Conservation (phyloP, 2,113 vertebrate genomes). For the Tupaia tana region DNA sequence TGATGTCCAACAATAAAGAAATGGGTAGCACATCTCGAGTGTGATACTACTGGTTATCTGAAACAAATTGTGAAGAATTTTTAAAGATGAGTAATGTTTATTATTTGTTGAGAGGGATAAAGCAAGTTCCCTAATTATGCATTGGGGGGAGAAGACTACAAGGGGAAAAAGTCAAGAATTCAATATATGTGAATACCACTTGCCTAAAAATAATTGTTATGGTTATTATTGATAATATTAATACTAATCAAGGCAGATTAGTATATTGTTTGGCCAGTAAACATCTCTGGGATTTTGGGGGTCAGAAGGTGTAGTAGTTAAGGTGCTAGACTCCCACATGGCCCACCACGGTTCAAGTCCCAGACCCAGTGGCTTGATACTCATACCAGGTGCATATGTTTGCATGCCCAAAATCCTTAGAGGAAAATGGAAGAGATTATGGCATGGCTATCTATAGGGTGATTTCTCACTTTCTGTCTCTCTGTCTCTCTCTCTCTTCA, state of each 20-base stretch:
- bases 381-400: too few species aligned
- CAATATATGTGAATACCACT: background rate
- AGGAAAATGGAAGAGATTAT: too few species aligned
- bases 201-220: background rate
- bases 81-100: slow-evolving; percentile 28
- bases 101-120: background rate
- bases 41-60: background rate
- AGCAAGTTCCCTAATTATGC: background rate
- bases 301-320: too few species aligned
- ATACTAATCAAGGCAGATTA: slow-evolving; percentile 3
- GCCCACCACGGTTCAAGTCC: too few species aligned
- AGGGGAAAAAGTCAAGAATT: background rate
- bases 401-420: too few species aligned
- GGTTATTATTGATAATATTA: background rate
- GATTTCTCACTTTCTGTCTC: too few species aligned
- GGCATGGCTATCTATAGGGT: too few species aligned
- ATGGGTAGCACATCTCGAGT: background rate
- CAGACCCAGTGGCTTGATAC: too few species aligned
- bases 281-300: background rate
- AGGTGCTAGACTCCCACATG: too few species aligned
- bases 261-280: background rate
- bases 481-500: too few species aligned
- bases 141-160: background rate
- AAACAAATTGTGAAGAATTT: slow-evolving; percentile 18
- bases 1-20: slow-evolving; percentile 13